Evolutionary conservation across 2,113 vertebrate species (phyloP).

Genomic region (Mirounga angustirostris): DNA sequence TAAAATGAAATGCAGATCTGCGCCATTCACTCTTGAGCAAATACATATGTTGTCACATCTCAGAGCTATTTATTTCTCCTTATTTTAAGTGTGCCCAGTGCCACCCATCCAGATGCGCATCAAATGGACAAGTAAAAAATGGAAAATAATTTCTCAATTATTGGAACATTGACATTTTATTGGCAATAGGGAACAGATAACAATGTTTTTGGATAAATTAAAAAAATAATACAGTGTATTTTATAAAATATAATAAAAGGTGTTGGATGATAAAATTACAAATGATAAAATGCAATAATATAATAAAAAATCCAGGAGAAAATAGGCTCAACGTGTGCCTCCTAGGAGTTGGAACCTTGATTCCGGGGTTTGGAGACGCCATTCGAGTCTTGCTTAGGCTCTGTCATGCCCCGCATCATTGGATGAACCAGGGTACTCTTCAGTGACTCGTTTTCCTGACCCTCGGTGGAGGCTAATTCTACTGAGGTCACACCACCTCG

Average conservation of each 20-base stretch:
- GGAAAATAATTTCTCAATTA: slow-evolving; percentile 37
- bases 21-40: slow-evolving; percentile 40
- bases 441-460: background rate
- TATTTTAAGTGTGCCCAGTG: slow-evolving; percentile 42
- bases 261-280: background rate
- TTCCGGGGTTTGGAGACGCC: background rate
- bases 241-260: background rate
- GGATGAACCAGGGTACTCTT: rapidly evolving
- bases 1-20: slow-evolving; percentile 34
- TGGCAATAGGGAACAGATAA: background rate
- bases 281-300: background rate
- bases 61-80: slow-evolving; percentile 70
- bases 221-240: background rate
- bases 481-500: background rate
- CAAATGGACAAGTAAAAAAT: background rate
- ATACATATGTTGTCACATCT: slow-evolving; percentile 20
- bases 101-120: background rate
- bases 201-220: background rate
- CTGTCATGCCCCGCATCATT: background rate
- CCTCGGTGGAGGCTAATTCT: background rate
- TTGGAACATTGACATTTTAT: background rate
- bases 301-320: background rate
- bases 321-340: background rate
- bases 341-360: background rate
- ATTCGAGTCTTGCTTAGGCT: background rate